Percentiles rank a stretch among this genome's conserved stretches.
These are phyloP conservation scores for Benitochromis conjunctus DNA, from an alignment of 2,113 vertebrate genomes.

Conservation along the genomic window DNA sequence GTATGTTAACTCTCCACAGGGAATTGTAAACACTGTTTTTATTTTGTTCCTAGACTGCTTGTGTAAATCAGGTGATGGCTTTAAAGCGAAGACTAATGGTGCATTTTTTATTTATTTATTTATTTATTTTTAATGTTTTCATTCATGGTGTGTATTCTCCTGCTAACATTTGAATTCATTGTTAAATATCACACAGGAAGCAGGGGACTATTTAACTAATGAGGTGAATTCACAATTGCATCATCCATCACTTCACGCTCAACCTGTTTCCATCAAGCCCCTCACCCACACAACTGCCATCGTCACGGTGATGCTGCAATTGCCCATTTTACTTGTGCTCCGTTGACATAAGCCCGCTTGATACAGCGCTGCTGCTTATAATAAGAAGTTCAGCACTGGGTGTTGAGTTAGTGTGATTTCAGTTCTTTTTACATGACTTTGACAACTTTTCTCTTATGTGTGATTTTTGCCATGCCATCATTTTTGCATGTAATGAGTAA, in stretches of 20 bases:
- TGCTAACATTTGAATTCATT: neutral
- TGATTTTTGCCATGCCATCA: neutral
- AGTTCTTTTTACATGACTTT: neutral
- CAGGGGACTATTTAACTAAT: constrained; percentile 52
- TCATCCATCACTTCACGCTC: constrained; percentile 38
- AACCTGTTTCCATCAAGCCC: neutral
- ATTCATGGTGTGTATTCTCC: neutral
- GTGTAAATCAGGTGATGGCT: constrained; percentile 23
- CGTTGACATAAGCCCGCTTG: neutral
- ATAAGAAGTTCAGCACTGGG: neutral
- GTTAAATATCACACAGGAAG: constrained; percentile 13
- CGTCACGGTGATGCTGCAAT: neutral
- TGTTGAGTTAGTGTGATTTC: neutral
- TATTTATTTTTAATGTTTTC: neutral
- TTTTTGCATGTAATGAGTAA: neutral
- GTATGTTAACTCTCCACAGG: constrained; percentile 2
- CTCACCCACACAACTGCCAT: neutral
- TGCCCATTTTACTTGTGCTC: neutral
- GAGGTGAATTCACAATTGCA: constrained; percentile 37
- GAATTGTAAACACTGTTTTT: constrained; percentile 24
- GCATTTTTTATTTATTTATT: neutral
- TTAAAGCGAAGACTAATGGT: neutral
- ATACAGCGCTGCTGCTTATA: neutral
- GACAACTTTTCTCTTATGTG: neutral
- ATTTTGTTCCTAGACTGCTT: neutral